A percentile compares a stretch with the other conserved stretches of the same genome.
Conservation (phyloP, 2,113 vertebrate genomes). For the Lophius piscatorius region DNA sequence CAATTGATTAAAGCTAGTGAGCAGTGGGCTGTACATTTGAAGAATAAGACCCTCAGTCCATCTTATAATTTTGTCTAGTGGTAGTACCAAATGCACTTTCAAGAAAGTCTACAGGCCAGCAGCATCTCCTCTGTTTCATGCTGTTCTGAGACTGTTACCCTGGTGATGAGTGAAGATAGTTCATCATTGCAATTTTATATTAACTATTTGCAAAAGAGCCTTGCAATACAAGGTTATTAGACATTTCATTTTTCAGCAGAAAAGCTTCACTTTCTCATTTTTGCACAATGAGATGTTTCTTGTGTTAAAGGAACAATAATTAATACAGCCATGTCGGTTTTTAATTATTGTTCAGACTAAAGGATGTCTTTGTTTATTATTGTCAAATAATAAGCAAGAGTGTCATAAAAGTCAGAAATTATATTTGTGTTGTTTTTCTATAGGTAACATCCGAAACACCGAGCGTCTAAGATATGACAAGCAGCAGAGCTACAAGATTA, state of each 20-base stretch:
- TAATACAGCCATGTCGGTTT: no score
- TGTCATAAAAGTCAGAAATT: no score
- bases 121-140: constrained; percentile 1
- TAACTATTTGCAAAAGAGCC: constrained; percentile 28
- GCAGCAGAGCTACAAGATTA: constrained; percentile 90
- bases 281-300: constrained; percentile 14
- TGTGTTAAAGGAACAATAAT: constrained; percentile 1
- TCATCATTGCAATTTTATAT: constrained; percentile 23
- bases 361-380: no score
- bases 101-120: background rate
- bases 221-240: constrained; percentile 22
- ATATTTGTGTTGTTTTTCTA: constrained; percentile 12
- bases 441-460: constrained; percentile 96
- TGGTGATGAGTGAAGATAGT: constrained; percentile 35
- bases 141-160: constrained; percentile 22
- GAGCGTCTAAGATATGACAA: constrained; percentile 94
- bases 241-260: constrained; percentile 22
- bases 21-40: no score
- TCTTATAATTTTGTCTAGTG: background rate
- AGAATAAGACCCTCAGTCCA: no score
- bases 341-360: no score
- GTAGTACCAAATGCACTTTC: no score
- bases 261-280: constrained; percentile 24
- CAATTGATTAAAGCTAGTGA: no score
- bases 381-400: no score